Percentiles rank a stretch among this genome's conserved stretches.
These are phyloP conservation scores for Xiphydria camelus DNA, from an alignment of 2,888 invertebrate species.

Conservation along the genomic window DNA sequence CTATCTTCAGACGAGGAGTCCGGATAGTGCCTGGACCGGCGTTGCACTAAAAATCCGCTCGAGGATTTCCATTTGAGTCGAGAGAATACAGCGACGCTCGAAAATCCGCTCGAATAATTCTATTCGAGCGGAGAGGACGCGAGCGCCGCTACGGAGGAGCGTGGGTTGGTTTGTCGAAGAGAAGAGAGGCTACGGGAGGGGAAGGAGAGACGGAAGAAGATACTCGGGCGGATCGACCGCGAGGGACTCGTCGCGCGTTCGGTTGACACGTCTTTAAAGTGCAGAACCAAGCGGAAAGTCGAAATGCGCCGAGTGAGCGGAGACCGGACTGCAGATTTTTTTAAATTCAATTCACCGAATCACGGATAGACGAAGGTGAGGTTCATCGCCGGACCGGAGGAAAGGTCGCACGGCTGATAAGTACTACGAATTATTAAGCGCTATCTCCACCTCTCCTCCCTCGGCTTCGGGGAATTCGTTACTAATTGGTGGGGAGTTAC, in stretches of 20 bases:
- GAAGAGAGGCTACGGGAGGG: not conserved
- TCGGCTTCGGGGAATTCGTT: not conserved
- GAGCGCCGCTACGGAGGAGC: not conserved
- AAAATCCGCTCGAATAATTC: conserved; percentile 13
- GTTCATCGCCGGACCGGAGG: too few relatives aligned
- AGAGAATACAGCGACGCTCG: not conserved
- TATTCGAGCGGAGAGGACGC: conserved; percentile 9
- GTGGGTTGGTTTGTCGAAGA: not conserved
- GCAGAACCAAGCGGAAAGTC: too few relatives aligned
- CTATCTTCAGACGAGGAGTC: too few relatives aligned
- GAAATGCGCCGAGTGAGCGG: too few relatives aligned
- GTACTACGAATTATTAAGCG: too few relatives aligned
- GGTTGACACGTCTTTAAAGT: conserved; percentile 11
- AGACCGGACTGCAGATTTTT: too few relatives aligned
- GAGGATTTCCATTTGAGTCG: conserved; percentile 11
- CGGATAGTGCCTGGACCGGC: too few relatives aligned
- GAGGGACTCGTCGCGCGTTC: conserved; percentile 3
- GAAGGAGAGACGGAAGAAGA: conserved; percentile 6
- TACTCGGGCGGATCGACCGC: conserved; percentile 9
- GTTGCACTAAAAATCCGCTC: conserved; percentile 13
- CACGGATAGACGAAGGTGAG: too few relatives aligned
- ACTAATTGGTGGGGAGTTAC: not conserved
- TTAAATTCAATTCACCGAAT: too few relatives aligned
- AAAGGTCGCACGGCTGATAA: too few relatives aligned
- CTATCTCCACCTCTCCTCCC: too few relatives aligned